Evolutionary conservation across 2,888 invertebrate genomes (phyloP).

Genomic region (Pollenia angustigena): DNA sequence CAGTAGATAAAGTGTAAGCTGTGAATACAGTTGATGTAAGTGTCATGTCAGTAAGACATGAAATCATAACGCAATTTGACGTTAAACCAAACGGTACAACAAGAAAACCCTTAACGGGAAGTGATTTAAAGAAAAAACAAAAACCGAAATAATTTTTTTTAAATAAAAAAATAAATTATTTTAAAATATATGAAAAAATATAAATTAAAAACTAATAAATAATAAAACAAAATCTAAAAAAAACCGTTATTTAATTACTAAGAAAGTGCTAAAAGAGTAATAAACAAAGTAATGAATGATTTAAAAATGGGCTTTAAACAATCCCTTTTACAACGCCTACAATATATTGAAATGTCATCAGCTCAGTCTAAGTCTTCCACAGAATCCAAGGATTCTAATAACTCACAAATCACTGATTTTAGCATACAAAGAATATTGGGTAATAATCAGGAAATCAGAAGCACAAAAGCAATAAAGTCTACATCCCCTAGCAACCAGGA

Average conservation of each 20-base stretch:
- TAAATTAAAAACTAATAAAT: constrained; percentile 30
- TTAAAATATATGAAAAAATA: constrained; percentile 23
- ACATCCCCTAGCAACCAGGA: constrained; percentile 14
- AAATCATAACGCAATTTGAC: constrained; percentile 82
- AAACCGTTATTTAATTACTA: not conserved
- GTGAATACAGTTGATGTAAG: constrained; percentile 74
- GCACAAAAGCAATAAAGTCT: not conserved
- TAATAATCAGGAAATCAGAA: constrained; percentile 4
- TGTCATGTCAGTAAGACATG: constrained; percentile 75
- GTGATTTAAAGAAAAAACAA: constrained; percentile 33
- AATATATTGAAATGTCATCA: constrained; percentile 78
- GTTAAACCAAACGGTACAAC: constrained; percentile 77
- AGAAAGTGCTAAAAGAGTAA: not conserved
- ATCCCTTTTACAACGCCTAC: constrained; percentile 81
- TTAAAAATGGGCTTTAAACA: constrained; percentile 83
- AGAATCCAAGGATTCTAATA: constrained; percentile 47
- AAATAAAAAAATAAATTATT: not conserved
- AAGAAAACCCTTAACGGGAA: constrained; percentile 78
- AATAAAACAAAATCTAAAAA: not conserved
- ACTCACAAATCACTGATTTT: constrained; percentile 81
- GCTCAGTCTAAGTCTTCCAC: constrained; percentile 44
- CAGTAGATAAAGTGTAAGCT: constrained; percentile 63
- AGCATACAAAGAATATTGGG: constrained; percentile 82
- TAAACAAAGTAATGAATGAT: constrained; percentile 78
- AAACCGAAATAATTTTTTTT: constrained; percentile 5